Percentiles rank a stretch among this genome's conserved stretches.
These are phyloP conservation scores for Drosophila nannoptera DNA, from an alignment of 1,140 invertebrate species.

Conservation along the genomic window DNA sequence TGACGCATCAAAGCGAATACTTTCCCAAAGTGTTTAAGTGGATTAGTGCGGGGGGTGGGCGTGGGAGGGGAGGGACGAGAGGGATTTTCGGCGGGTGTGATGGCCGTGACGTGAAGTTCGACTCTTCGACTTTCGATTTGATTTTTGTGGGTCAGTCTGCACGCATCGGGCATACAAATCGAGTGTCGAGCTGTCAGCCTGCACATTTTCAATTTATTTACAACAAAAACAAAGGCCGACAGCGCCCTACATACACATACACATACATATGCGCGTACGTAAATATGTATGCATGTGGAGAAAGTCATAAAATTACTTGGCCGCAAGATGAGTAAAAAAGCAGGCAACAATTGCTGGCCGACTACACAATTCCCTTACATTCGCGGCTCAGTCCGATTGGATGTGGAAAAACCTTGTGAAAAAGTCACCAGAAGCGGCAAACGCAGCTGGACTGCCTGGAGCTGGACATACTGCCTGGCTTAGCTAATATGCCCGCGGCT, in stretches of 20 bases:
- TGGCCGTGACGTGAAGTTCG: constrained; percentile 29
- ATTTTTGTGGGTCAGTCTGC: constrained; percentile 24
- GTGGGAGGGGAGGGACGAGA: neutral
- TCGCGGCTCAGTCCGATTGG: no score
- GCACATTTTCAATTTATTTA: constrained; percentile 59
- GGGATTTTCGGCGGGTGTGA: neutral
- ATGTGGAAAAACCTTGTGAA: no score
- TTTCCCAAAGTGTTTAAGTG: constrained; percentile 53
- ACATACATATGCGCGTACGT: constrained; percentile 2
- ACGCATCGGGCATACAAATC: constrained; percentile 65
- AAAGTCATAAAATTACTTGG: constrained; percentile 57
- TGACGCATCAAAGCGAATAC: constrained; percentile 20
- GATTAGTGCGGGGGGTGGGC: constrained; percentile 35
- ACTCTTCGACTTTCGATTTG: constrained; percentile 8
- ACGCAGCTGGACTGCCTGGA: no score
- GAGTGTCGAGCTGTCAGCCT: constrained; percentile 37
- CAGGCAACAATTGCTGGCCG: neutral
- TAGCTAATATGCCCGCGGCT: neutral
- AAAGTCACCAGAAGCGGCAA: no score
- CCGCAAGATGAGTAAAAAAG: constrained; percentile 16
- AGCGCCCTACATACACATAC: constrained; percentile 2
- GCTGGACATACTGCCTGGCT: neutral
- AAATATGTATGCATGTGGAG: constrained; percentile 5
- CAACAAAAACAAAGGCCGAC: constrained; percentile 23
- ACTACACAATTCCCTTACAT: neutral